These are phyloP conservation scores for Podocnemis expansa DNA, from an alignment of 2,113 vertebrate genomes.

Conservation along the genomic window DNA sequence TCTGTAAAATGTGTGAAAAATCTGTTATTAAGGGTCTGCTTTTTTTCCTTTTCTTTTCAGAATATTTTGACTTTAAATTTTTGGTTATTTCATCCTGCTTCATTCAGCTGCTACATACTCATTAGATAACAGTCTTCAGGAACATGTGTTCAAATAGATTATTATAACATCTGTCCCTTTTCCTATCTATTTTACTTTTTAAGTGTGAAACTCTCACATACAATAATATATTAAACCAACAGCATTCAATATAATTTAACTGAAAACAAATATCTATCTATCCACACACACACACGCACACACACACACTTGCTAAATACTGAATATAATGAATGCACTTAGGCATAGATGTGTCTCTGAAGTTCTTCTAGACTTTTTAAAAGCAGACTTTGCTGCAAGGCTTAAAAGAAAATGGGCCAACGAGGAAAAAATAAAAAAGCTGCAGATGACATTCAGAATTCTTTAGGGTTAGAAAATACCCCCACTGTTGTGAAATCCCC, in stretches of 20 bases:
- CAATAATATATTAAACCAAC: not conserved
- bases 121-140: not conserved
- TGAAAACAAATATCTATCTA: not conserved
- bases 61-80: not conserved
- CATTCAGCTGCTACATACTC: not conserved
- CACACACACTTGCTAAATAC: too few species aligned
- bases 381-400: conserved; percentile 15
- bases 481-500: not conserved
- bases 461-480: not conserved
- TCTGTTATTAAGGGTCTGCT: not conserved
- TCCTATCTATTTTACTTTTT: not conserved
- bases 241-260: not conserved
- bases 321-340: not conserved
- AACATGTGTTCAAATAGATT: not conserved
- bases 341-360: not conserved
- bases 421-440: not conserved
- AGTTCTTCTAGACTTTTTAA: conserved; percentile 29
- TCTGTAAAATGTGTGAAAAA: not conserved
- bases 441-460: not conserved
- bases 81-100: not conserved
- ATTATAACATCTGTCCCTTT: not conserved
- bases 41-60: not conserved
- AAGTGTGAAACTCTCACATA: conserved; percentile 1
- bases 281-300: too few species aligned
- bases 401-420: conserved; percentile 1